Base-by-base conservation (phyloP, 2,888 invertebrate species). In the Cerastis rubricosa region DNA sequence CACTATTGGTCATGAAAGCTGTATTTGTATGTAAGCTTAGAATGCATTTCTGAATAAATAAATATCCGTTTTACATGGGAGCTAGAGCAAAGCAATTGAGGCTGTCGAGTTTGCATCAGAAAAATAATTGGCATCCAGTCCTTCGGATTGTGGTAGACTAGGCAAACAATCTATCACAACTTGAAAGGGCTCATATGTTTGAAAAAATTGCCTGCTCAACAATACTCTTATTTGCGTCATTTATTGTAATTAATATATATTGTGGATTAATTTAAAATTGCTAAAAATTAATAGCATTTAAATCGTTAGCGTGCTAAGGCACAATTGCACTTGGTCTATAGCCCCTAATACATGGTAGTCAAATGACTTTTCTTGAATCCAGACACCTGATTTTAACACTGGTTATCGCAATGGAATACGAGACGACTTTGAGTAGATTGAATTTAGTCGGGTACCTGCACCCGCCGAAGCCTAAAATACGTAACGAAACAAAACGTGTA, bases 81-180 rank as follows among this genome's bases (percentile, higher is more conserved):
- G 25, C 35, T 19, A n/a, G 19, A 65, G 7, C 64, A 54, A 11
- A 25, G 2, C 7, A 59, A 5, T 59, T 9, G 11, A 61, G 49
- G 14, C 7, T 25, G n/a, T 76, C 25, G 22, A 25, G 57, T 12
- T 75, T 40, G 25, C 25, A 14, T 49, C 40, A 43, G 19, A 6
- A 51, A 61, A 74, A 19, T 19, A 35, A 73, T 73, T 47, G 19
- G 14, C 49, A 22, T 45, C 17, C 57, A 35, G 19, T 35, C 61
- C 61, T 35, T 35, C 61, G 61, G 29, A 59, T 59, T 19, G 59
- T 29, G 29, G 29, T 29, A 29, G 17, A 59, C 17, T 59, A 29
- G n/a, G n/a, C n/a, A n/a, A 29, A 1, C 29, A 59, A 59, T 59
- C 29, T 19, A 59, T 57, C 57, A 25, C 57, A 57, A 57, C 14